Base-by-base conservation (phyloP, 2,113 vertebrate genomes). In the Fukomys damarensis region DNA sequence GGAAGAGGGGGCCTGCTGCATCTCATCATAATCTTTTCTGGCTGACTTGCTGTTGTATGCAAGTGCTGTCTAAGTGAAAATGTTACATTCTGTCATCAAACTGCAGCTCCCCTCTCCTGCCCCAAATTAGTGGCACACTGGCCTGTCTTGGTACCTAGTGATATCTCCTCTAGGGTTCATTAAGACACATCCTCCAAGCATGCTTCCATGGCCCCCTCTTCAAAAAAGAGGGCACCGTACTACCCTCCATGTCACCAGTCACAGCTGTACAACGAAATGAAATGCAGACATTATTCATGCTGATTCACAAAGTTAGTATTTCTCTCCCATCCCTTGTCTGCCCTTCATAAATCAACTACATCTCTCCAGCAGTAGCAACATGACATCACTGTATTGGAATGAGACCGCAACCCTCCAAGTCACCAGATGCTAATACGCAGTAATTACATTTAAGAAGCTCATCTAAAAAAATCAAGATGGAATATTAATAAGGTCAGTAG, bases 401-500 rank as follows among this genome's bases (percentile, higher is more conserved):
- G 38, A 11, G 1, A 68, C 74, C 6, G 0, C 14, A 2, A 30
- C 1, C 38, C 85, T 68, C 76, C 7, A 1, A 46, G 59, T 24
- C 24, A 4, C 88, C 54, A 41, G 85, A 61, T 65, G 49, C 95
- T 90, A 38, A 74, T 68, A 0, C 49, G 35, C 91, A 43, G 38
- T 30, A n/a, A 85, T 76, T 38, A 38, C 81, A 85, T 24, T 5
- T 43, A 68, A 95, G 70, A 70, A 35, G 22, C 24, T 35, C 86
- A 41, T 76, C 77, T 90, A 56, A 84, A 56, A 84, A 76, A 91
- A 56, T 59, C 94, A 94, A 93, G 92, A 43, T 35, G 22, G 85
- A 76, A 74, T 80, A 95, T 80, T 30, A 92, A 54, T 10, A 92
- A 95, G 95, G 63, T 95, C 81, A 52, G 43, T 1, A 13, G 74